phyloP scores from a whole-genome alignment of 1,140 invertebrate genomes.

The Papilio polyxenes region DNA sequence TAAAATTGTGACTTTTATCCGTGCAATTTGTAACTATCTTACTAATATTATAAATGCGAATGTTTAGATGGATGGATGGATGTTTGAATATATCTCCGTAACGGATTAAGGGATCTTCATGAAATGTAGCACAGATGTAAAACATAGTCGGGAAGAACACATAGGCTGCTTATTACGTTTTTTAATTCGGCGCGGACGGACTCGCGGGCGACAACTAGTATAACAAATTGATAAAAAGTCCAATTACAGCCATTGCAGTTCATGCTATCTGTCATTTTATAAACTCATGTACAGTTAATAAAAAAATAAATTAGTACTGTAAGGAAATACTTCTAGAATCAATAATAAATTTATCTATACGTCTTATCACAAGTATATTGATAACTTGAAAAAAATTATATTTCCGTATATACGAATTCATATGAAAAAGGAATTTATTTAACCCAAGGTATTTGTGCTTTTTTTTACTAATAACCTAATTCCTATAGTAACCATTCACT shows the following conservation, averaged over 20 bases:
- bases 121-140: no score
- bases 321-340: background rate
- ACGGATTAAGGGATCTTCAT: no score
- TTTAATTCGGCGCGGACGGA: no score
- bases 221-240: background rate
- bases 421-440: background rate
- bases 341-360: constrained; percentile 1
- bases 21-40: background rate
- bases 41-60: no score
- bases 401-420: no score
- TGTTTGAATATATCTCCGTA: no score
- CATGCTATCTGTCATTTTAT: background rate
- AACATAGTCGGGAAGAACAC: no score
- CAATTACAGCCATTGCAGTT: background rate
- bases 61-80: no score
- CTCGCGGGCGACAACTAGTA: background rate
- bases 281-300: background rate
- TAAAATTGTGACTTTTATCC: no score
- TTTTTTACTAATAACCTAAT: no score
- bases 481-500: no score
- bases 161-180: no score
- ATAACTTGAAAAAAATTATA: background rate
- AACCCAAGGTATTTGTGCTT: background rate
- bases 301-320: background rate
- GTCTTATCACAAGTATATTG: background rate